A percentile compares a stretch with the other conserved stretches of the same genome.
phyloP scores from a whole-genome alignment of 2,888 invertebrate genomes.

The Polydrusus tereticollis region DNA sequence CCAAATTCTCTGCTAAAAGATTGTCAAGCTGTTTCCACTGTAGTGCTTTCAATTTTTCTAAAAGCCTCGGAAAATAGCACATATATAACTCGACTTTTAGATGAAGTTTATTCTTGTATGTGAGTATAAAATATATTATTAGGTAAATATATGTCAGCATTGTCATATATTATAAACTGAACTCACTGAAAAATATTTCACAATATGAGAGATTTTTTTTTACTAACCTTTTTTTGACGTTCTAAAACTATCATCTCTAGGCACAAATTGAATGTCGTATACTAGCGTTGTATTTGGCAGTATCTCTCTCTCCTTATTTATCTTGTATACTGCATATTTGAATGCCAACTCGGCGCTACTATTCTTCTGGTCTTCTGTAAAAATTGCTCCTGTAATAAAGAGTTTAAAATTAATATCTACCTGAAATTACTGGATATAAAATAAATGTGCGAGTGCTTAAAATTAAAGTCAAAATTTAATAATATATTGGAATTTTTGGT shows the following conservation, averaged over 20 bases:
- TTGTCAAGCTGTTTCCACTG: neutral
- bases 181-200: too few relatives aligned
- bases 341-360: constrained; percentile 91
- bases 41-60: neutral
- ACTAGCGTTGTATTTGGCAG: constrained; percentile 89
- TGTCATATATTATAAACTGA: neutral
- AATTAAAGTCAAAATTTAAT: too few relatives aligned
- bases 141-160: neutral
- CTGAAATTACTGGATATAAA: too few relatives aligned
- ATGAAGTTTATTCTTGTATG: neutral
- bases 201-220: neutral
- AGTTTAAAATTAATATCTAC: neutral
- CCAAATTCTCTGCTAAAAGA: neutral
- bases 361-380: constrained; percentile 90
- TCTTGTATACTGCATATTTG: constrained; percentile 93
- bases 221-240: constrained; percentile 89
- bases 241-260: constrained; percentile 90
- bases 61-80: neutral
- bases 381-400: constrained; percentile 84
- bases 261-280: constrained; percentile 94
- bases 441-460: too few relatives aligned
- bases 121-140: neutral
- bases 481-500: too few relatives aligned
- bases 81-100: neutral
- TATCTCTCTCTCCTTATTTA: constrained; percentile 88